Evolutionary conservation across 2,888 invertebrate species (phyloP).

Genomic region (Drosophila fungiperda): DNA sequence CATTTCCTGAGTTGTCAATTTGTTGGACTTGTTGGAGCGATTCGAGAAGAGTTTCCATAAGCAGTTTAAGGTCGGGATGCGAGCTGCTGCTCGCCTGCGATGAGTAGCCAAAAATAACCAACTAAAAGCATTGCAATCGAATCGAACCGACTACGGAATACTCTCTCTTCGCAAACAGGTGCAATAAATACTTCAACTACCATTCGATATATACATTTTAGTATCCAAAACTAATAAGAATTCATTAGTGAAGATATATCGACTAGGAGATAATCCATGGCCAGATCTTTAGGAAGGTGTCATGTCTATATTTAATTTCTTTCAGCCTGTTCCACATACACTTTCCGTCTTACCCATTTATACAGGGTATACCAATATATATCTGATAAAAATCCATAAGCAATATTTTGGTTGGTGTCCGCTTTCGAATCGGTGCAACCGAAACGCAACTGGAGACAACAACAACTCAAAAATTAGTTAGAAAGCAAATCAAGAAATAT

Average conservation of each 20-base stretch:
- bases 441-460: constrained; percentile 18
- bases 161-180: background rate
- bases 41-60: constrained; percentile 38
- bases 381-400: constrained; percentile 17
- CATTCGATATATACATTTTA: background rate
- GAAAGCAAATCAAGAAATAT: constrained; percentile 54
- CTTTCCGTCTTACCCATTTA: background rate
- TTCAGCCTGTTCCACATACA: background rate
- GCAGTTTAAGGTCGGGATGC: constrained; percentile 42
- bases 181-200: background rate
- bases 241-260: background rate
- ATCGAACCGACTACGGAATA: background rate
- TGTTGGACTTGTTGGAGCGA: constrained; percentile 58
- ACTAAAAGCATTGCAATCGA: background rate
- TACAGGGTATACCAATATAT: constrained; percentile 11
- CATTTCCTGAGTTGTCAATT: constrained; percentile 84
- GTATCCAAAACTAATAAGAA: background rate
- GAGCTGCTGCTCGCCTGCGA: constrained; percentile 26
- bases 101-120: constrained; percentile 46
- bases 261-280: background rate
- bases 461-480: constrained; percentile 46
- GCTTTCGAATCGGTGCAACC: constrained; percentile 40
- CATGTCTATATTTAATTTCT: background rate
- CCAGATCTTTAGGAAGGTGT: background rate
- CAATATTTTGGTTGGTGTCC: constrained; percentile 3